Evolutionary conservation across 2,113 vertebrate species (phyloP), one percentile per base, ranked within the genome.

Genomic region (Mugil cephalus): DNA sequence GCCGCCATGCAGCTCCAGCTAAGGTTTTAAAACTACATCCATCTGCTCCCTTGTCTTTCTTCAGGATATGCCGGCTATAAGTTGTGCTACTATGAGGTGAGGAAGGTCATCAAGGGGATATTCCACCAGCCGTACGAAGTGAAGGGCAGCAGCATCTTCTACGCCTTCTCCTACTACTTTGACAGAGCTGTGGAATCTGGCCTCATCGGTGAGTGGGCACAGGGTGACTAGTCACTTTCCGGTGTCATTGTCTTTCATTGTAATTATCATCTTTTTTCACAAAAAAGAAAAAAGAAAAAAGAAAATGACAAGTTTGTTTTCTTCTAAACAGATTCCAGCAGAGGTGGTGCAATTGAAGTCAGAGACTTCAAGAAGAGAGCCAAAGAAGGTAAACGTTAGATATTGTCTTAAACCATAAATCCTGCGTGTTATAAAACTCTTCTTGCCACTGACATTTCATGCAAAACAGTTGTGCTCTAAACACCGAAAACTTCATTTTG

Each of bases 151-250:
- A 95, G 95, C 53, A 79, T 95, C 74, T 99, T 99, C 91, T 99
- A 99, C 10, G 98, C 98, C 34, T 99, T 99, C 89, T 99, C 98
- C 64, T 96, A 99, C 86, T 99, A 99, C 83, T 99, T 94, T 2
- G 98, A 99, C 82, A 92, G 97, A 72, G 98, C 98, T 12, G 95
- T 91, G 67, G 97, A 99, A 19, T 95, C 95, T 13, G 93, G 95
- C 60, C 87, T 99, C 70, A 98, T 99, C 1, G 96, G 98, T 99
- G 91, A 95, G 93, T 92, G 55, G 46, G 74, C 46, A 47, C 59
- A 71, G 21, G 52, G 65, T 19, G 43, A 55, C 64, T 14, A 69
- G 48, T 48, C 48, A 64, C 40, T 66, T 69, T 74, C 51, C 53
- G 43, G 24, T 45, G 38, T 45, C 30, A 73, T 79, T 53, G 55